Conservation (phyloP, 2,888 invertebrate species). For the Belgica antarctica region DNA sequence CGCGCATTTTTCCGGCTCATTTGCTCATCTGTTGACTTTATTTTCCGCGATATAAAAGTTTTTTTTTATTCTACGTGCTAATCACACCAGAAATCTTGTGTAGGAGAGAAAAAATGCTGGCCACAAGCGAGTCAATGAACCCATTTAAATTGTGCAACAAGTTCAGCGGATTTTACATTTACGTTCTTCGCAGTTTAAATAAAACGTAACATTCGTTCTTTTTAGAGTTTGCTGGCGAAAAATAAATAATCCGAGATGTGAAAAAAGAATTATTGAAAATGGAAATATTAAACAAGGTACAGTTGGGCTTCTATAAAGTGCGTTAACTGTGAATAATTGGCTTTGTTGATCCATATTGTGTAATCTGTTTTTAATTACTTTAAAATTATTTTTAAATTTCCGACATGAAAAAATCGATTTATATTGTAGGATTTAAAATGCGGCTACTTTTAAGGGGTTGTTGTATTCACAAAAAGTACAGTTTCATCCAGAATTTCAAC, state of each 20-base stretch:
- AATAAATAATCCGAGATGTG: slow-evolving; percentile 1
- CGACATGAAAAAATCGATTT: too few relatives aligned
- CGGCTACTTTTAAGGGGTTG: too few relatives aligned
- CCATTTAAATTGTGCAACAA: slow-evolving; percentile 37
- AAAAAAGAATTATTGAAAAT: slow-evolving; percentile 8
- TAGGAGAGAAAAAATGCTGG: slow-evolving; percentile 14
- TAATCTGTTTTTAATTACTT: too few relatives aligned
- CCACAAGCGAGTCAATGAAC: slow-evolving; percentile 29
- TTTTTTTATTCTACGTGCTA: slow-evolving; percentile 35
- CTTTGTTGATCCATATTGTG: too few relatives aligned
- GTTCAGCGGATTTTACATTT: slow-evolving; percentile 29
- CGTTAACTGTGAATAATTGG: too few relatives aligned
- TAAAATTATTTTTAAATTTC: too few relatives aligned
- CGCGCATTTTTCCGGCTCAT: not conserved
- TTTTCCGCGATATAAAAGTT: slow-evolving; percentile 22
- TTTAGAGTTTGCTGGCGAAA: slow-evolving; percentile 11
- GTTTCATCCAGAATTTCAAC: too few relatives aligned
- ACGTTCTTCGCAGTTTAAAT: not conserved
- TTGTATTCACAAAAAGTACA: too few relatives aligned
- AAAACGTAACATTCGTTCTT: too few relatives aligned
- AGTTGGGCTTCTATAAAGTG: too few relatives aligned
- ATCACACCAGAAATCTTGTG: slow-evolving; percentile 37
- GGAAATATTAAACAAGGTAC: too few relatives aligned
- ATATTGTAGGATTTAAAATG: too few relatives aligned
- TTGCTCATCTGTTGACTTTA: slow-evolving; percentile 27